These are phyloP conservation scores for Chrysochloris asiatica DNA, from an alignment of 2,113 vertebrate genomes.

Conservation along the genomic window DNA sequence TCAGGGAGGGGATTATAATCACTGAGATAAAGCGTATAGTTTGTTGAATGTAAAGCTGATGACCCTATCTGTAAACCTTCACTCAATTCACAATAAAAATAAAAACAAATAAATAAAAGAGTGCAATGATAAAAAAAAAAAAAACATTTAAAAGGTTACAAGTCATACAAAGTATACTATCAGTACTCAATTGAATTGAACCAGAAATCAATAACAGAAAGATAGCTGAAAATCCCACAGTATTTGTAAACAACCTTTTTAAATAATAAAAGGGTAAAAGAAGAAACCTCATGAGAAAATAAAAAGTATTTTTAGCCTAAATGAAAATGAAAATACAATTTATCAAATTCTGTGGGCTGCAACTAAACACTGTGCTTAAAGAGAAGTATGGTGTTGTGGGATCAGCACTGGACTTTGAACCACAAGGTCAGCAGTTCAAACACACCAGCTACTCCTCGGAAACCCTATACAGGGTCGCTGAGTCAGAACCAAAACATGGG, in stretches of 20 bases:
- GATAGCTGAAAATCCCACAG: neutral
- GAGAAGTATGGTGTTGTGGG: neutral
- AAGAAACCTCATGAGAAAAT: neutral
- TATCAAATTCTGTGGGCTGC: neutral
- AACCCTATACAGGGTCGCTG: too few relatives aligned
- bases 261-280: neutral
- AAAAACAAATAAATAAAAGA: too few relatives aligned
- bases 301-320: neutral
- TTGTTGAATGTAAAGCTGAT: too few relatives aligned
- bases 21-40: too few relatives aligned
- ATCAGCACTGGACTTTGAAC: too few relatives aligned
- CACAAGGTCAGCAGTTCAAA: too few relatives aligned
- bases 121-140: neutral
- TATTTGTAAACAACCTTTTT: neutral
- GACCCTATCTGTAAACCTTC: too few relatives aligned
- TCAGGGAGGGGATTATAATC: too few relatives aligned
- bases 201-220: neutral
- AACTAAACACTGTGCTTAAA: neutral
- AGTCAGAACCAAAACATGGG: too few relatives aligned
- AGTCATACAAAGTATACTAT: neutral
- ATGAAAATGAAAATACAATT: neutral
- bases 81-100: too few relatives aligned
- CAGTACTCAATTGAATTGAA: neutral
- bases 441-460: too few relatives aligned
- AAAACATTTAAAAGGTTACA: neutral